Evolutionary conservation across 2,113 vertebrate species (phyloP).

Genomic region (Clupea harengus): DNA sequence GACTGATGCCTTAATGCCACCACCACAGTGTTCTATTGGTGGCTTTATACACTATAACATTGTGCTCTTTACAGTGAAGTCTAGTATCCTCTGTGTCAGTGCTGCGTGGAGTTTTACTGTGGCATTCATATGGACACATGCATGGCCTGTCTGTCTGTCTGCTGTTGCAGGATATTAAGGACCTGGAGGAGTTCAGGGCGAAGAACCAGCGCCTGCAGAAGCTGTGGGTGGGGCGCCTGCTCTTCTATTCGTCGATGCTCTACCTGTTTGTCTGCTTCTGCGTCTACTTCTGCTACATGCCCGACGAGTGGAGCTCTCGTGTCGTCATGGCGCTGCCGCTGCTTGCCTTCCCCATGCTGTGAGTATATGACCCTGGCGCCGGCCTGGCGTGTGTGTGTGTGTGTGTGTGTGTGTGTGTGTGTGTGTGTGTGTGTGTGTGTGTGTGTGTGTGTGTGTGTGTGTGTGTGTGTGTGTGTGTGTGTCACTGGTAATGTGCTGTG

Average conservation of each 20-base stretch:
- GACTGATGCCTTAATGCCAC: too few species aligned
- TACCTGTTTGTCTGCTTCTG: slow-evolving; percentile 83
- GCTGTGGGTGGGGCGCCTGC: slow-evolving; percentile 89
- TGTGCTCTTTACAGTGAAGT: background rate
- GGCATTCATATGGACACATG: too few species aligned
- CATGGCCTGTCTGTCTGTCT: background rate
- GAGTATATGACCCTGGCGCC: slow-evolving; percentile 63
- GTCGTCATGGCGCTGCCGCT: slow-evolving; percentile 89
- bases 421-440: too few species aligned
- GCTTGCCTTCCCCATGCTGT: slow-evolving; percentile 90
- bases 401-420: too few species aligned
- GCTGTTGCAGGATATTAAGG: slow-evolving; percentile 86
- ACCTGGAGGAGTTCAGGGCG: slow-evolving; percentile 89
- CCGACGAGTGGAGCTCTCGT: slow-evolving; percentile 82
- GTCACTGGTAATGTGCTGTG: too few species aligned
- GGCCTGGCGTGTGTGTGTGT: too few species aligned
- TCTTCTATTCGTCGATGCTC: slow-evolving; percentile 86
- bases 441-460: too few species aligned
- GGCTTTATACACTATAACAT: background rate
- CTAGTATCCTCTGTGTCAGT: background rate
- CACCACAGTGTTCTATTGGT: background rate
- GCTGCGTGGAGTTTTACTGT: too few species aligned
- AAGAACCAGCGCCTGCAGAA: slow-evolving; percentile 95
- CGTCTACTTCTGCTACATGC: slow-evolving; percentile 91
- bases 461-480: too few species aligned